Base-by-base conservation (phyloP, 2,888 invertebrate genomes). In the Drosophila rellima region DNA sequence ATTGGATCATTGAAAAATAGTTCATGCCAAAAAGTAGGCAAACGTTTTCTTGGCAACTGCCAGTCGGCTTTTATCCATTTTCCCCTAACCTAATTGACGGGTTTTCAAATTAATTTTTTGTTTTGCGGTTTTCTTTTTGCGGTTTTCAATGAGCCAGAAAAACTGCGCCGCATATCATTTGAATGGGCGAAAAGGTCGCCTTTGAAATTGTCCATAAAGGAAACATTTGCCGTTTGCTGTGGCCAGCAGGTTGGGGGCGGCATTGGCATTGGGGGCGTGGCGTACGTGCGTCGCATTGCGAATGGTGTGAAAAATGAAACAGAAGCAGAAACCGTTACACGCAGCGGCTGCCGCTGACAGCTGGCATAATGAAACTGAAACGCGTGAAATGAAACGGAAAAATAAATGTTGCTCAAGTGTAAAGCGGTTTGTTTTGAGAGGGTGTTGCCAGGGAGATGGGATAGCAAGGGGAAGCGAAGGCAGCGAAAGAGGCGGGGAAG, bases 311-410 rank as follows among this genome's bases (percentile, higher is more conserved):
- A 77, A 84, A 80, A 77, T 80, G 75, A 77, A 84, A 76, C 62
- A 62, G 56, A 18, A 59, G 50, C 45, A 57, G 57, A 40, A 74
- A 60, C 45, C 68, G 84, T 83, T 80, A 80, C 60, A 71, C 56
- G 62, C 77, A 52, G 57, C 67, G 55, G 52, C 84, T 80, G 80
- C 62, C 70, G 84, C 81, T 80, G 80, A 80, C 80, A 80, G 80
- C 81, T 81, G 81, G 80, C 78, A 84, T 80, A 80, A 80, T 83
- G 80, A 78, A 79, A 79, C 70, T 61, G 80, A 79, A 80, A 78
- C 69, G 82, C 78, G 68, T 80, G 81, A 83, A 80, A 84, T 80
- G 80, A 80, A 80, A 81, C 81, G 80, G 84, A 80, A 80, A 80
- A 84, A 70, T 74, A 83, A 77, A 83, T 84, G 78, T 81, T 80